A percentile compares a stretch with the other conserved stretches of the same genome.
Evolutionary conservation across 2,797 vertebrate genomes (phyloP).

Genomic region (Chloroceryle amazona): DNA sequence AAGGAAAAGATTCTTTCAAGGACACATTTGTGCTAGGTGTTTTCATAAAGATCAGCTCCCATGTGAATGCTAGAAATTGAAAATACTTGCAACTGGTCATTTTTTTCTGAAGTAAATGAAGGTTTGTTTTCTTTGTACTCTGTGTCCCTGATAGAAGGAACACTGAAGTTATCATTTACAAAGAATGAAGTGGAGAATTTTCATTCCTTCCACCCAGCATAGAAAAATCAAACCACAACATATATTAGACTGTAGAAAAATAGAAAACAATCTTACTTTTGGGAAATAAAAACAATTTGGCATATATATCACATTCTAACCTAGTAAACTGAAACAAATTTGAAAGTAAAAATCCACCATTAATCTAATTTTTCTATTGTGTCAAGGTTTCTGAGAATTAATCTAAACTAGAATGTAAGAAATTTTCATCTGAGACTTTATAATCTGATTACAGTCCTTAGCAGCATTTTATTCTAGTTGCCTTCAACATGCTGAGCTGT

Average conservation of each 20-base stretch:
- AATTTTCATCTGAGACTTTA: not conserved
- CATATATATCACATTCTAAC: not conserved
- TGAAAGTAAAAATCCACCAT: not conserved
- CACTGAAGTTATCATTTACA: not conserved
- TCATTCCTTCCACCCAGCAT: not conserved
- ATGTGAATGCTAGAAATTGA: not conserved
- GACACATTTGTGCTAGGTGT: not conserved
- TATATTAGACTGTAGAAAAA: not conserved
- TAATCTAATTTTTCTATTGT: not conserved
- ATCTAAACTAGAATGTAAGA: not conserved
- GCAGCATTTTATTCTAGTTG: not conserved
- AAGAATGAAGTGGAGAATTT: not conserved
- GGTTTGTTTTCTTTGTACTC: not conserved
- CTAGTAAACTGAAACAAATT: not conserved
- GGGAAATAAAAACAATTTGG: not conserved
- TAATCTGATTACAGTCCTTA: not conserved
- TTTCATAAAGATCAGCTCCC: not conserved
- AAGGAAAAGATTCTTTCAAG: not conserved
- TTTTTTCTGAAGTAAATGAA: not conserved
- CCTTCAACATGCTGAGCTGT: not conserved
- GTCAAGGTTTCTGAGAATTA: not conserved
- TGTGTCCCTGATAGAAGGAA: not conserved
- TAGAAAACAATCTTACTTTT: not conserved
- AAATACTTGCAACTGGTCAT: not conserved
- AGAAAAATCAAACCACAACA: not conserved